A percentile compares a stretch with the other conserved stretches of the same genome.
Evolutionary conservation across 2,113 vertebrate species (phyloP).

Genomic region (Hypocryptadius cinnamomeus): DNA sequence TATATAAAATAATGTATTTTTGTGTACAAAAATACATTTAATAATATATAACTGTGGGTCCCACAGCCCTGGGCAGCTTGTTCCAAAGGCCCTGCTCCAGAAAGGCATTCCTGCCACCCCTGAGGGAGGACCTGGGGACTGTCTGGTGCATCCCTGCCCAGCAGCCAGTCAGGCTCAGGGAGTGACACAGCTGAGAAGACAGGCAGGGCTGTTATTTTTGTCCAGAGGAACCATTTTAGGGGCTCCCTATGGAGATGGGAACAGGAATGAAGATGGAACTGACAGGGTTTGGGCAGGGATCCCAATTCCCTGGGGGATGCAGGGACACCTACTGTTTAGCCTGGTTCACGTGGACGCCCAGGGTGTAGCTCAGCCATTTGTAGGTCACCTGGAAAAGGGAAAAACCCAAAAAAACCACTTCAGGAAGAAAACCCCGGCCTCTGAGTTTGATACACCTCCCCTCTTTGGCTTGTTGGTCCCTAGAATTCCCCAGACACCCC

Average conservation of each 20-base stretch:
- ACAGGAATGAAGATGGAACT: neutral
- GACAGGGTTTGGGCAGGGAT: neutral
- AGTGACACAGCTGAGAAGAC: neutral
- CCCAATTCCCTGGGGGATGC: neutral
- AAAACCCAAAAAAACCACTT: neutral
- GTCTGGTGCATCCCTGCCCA: rapidly evolving
- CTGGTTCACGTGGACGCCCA: constrained; percentile 90
- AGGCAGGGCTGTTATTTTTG: rapidly evolving
- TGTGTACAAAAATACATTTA: too few species aligned
- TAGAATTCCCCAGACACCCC: rapidly evolving
- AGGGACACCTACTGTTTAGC: constrained; percentile 87
- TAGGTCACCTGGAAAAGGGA: constrained; percentile 85
- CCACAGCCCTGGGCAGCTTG: neutral
- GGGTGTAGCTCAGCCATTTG: constrained; percentile 93
- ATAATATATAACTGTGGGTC: too few species aligned
- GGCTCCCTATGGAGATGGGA: rapidly evolving
- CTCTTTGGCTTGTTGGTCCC: neutral
- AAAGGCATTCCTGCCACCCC: neutral
- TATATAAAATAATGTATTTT: too few species aligned
- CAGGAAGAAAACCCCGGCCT: rapidly evolving
- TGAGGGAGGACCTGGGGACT: neutral
- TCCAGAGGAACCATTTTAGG: neutral
- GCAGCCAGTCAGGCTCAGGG: rapidly evolving
- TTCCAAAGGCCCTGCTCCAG: neutral
- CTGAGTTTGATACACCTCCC: neutral